Base-by-base conservation (phyloP, 2,888 invertebrate genomes). In the Trissoscelio sp. region DNA sequence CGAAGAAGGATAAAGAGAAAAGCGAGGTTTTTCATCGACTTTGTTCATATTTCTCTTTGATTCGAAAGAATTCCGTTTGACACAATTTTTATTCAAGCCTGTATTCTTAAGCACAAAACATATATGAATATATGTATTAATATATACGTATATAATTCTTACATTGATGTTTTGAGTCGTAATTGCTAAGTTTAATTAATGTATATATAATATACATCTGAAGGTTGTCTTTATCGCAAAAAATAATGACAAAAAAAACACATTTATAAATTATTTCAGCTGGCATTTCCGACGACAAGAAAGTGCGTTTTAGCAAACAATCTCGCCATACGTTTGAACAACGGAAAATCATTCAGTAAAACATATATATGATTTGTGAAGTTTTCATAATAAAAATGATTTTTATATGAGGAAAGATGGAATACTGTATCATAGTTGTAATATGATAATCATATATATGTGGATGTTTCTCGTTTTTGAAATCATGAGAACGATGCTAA, bases 401-500 rank as follows among this genome's bases (percentile, higher is more conserved):
- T 69, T 69, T 69, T 69, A 69, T 69, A 69, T 69, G 22, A 69
- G 55, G 31, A 60, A 48, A 39, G 48, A 16, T 48, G 58, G 16
- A 44, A 57, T 57, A 39, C 24, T 70, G 58, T 58, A 70, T 70
- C n/a, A 70, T 58, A 60, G 28, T 70, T 58, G 44, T 58, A 57
- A 57, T 46, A 70, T 58, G 58, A 48, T 58, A 70, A 58, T 60
- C 58, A 70, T 48, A 37, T 58, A 58, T 70, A 58, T 48, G 48
- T 70, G 37, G 14, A 58, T 62, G 60, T 72, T 18, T 72, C n/a
- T 72, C 24, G 48, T 60, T 62, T 58, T 39, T 42, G 53, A 18
- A 58, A 44, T 48, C 39, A 42, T 37, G 51, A 42, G 24, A 72
- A 72, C 42, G 34, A 60, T 42, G 62, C 53, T 72, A 72, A 51